Evolutionary conservation across 2,888 invertebrate species (phyloP), one percentile per base, ranked within the genome.

Genomic region (Trissonchulus sp.): DNA sequence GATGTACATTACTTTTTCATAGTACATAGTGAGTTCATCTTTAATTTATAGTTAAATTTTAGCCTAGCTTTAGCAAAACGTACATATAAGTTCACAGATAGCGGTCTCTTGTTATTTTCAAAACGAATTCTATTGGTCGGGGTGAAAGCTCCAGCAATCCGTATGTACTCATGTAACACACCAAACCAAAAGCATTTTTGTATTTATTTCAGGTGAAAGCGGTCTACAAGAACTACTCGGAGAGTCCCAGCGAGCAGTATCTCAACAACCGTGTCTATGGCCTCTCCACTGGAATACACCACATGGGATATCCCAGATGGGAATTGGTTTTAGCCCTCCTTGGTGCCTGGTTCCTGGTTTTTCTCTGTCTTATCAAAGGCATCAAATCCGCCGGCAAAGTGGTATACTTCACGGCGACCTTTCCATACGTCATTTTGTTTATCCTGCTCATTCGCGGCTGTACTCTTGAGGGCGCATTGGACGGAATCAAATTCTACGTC

Each of bases 341-440:
- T 63, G 60, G 31, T 28, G 75, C 63, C 18, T 75, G 75, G 75
- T 28, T 75, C 1, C 8, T 72, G 2, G 65, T 75, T 2, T 75
- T 75, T 48, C 23, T 63, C 30, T 62, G 62, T 35, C 65, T 75
- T 1, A 30, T 75, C 28, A 63, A 72, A 30, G 75, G 75, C 18
- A 62, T 75, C 63, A 73, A 75, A 62, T 68, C 68, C 2, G 69
- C 74, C 8, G 74, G 74, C 36, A 74, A 74, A 31, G 74, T 69
- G 8, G 71, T 69, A 2, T 75, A 74, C 30, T 75, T 75, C 72
- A 74, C 74, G 18, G 74, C 74, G 15, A 74, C 74, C n/a, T 74
- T 74, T 36, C 74, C 74, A 8, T 74, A 74, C 48, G 68, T 74
- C 1, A 72, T 74, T 2, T n/a, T 74, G 30, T 18, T 71, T 23